phyloP scores from a whole-genome alignment of 2,797 vertebrate species.

The Xiphophorus birchmanni region DNA sequence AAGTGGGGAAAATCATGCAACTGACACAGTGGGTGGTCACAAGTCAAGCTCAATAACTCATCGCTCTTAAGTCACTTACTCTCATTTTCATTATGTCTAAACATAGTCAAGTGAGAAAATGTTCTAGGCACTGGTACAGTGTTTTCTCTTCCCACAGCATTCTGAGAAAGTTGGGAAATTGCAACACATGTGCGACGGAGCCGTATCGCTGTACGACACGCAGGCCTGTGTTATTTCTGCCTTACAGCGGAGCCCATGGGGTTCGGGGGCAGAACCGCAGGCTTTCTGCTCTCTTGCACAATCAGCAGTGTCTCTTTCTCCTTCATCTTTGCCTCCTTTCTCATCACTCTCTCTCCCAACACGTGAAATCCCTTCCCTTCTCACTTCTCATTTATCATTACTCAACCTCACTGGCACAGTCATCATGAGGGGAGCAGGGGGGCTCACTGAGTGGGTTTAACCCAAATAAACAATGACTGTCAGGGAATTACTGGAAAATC shows the following conservation, averaged over 20 bases:
- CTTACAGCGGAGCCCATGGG: slow-evolving; percentile 73
- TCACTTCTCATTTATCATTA: slow-evolving; percentile 56
- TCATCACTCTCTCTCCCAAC: slow-evolving; percentile 56
- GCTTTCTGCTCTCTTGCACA: slow-evolving; percentile 73
- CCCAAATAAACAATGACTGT: slow-evolving; percentile 68
- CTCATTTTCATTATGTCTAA: slow-evolving; percentile 75
- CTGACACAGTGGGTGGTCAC: slow-evolving; percentile 74
- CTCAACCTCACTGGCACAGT: slow-evolving; percentile 52
- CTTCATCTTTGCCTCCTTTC: slow-evolving; percentile 69
- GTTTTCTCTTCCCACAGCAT: slow-evolving; percentile 75
- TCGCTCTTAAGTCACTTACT: slow-evolving; percentile 73
- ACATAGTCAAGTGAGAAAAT: slow-evolving; percentile 76
- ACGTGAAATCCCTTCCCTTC: slow-evolving; percentile 45
- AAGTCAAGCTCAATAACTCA: slow-evolving; percentile 73
- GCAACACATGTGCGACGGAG: slow-evolving; percentile 77
- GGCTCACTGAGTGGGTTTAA: slow-evolving; percentile 58
- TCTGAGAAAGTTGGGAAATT: slow-evolving; percentile 75
- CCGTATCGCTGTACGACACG: slow-evolving; percentile 70
- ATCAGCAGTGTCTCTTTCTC: slow-evolving; percentile 68
- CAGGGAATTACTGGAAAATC: slow-evolving; percentile 71
- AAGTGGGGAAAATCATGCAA: slow-evolving; percentile 60
- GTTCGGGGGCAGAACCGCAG: slow-evolving; percentile 71
- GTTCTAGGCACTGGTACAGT: slow-evolving; percentile 68
- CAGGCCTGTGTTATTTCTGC: slow-evolving; percentile 78
- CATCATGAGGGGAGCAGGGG: slow-evolving; percentile 6